Base-by-base conservation (phyloP, 2,888 invertebrate genomes). In the Syritta pipiens region DNA sequence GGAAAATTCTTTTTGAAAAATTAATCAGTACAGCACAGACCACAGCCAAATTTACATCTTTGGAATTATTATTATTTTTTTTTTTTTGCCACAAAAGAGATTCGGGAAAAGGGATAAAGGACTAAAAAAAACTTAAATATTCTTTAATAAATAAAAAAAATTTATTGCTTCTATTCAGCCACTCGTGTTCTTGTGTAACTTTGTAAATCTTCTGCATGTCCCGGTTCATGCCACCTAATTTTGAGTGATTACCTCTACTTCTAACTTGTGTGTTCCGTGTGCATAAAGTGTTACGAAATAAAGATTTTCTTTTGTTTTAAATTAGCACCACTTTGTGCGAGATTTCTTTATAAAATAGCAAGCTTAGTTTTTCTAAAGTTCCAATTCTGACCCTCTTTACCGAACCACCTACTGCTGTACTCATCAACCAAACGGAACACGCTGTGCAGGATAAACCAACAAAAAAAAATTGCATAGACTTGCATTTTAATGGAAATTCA, bases 1-100 rank as follows among this genome's bases (percentile, higher is more conserved):
- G 57, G 49, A 67, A 79, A 79, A 68, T 63, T 63, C 17, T 26
- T 69, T 75, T 57, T 19, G 40, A 63, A 75, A 71, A 65, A 44
- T 60, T 42, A 26, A 82, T 83, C 81, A 83, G 83, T 83, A 82
- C 82, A 83, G 82, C 83, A 77, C 76, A 81, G 83, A 82, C 82
- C 81, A 81, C 82, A 83, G 71, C 51, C 76, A 74, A 81, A 79
- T 69, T 81, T 72, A 82, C 83, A 82, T 82, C 76, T 72, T 55
- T 30, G 30, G 37, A 37, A 20, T 49, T 46, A 7, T 17, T 37
- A 28, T 2, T 37, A 14, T 32, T 44, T 26, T 14, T 19, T 10
- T 46, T 12, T 49, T 24, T 62, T 17, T 7, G 37, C 17, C 5
- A 37, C 12, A 12, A 37, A 37, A 37, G 37, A 17, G 37, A 37